A percentile compares a stretch with the other conserved stretches of the same genome.
Conservation (phyloP, 1,140 invertebrate genomes). For the Drosophila guanche region DNA sequence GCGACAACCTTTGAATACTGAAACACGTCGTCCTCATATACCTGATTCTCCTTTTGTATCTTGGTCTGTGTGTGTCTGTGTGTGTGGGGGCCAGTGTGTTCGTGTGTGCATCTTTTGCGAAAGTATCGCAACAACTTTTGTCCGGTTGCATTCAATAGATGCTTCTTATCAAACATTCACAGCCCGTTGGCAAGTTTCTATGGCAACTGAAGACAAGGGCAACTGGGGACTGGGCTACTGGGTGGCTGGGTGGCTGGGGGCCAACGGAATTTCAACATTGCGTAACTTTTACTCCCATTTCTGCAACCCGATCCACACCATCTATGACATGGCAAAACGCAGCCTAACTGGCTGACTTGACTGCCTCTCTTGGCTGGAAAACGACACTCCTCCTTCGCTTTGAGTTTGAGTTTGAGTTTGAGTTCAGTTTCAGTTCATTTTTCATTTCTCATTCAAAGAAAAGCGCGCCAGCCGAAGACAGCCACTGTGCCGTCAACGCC, state of each 20-base stretch:
- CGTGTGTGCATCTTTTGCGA: slow-evolving; percentile 11
- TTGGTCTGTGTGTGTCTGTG: background rate
- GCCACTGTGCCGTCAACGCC: slow-evolving; percentile 34
- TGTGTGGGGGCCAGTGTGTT: slow-evolving; percentile 2
- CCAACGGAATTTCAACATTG: slow-evolving; percentile 32
- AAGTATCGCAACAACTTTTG: slow-evolving; percentile 40
- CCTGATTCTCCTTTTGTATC: background rate
- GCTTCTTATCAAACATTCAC: slow-evolving; percentile 71
- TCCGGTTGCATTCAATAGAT: slow-evolving; percentile 56
- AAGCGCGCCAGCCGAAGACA: slow-evolving; percentile 50
- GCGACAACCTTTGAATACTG: slow-evolving; percentile 28
- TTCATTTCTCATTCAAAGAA: slow-evolving; percentile 73
- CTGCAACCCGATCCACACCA: background rate
- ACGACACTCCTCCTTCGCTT: slow-evolving; percentile 52
- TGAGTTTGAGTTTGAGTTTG: slow-evolving; percentile 34
- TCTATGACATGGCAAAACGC: slow-evolving; percentile 65
- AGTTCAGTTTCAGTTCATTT: slow-evolving; percentile 67
- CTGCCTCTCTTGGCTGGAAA: slow-evolving; percentile 23
- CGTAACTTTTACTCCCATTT: slow-evolving; percentile 35
- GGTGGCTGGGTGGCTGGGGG: background rate
- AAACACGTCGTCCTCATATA: slow-evolving; percentile 11
- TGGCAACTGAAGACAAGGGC: slow-evolving; percentile 18
- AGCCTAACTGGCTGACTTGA: slow-evolving; percentile 59
- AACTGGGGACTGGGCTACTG: slow-evolving; percentile 10
- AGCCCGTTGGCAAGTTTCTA: slow-evolving; percentile 52